Percentiles rank a stretch among this genome's conserved stretches.
Conservation (phyloP, 2,888 invertebrate genomes). For the Scaptomyza cyrtandrae region DNA sequence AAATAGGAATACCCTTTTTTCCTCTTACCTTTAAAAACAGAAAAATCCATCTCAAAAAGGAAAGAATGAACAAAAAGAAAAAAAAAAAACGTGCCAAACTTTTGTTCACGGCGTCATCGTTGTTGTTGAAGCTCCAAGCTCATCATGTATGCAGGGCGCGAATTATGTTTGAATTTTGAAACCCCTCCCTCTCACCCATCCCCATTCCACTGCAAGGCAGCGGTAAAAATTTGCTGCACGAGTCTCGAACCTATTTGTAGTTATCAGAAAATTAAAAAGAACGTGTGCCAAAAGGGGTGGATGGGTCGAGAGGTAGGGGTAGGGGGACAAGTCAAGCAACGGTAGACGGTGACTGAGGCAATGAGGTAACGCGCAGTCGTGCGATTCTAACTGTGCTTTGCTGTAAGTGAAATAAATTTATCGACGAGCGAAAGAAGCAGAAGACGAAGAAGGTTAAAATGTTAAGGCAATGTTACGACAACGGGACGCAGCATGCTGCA, state of each 20-base stretch:
- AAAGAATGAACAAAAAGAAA: not conserved
- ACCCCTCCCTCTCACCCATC: not conserved
- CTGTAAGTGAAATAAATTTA: conserved; percentile 73
- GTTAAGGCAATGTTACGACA: conserved; percentile 17
- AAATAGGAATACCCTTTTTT: conserved; percentile 13
- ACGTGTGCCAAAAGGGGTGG: conserved; percentile 44
- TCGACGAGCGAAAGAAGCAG: conserved; percentile 37
- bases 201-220: conserved; percentile 33
- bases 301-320: conserved; percentile 3
- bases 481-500: conserved; percentile 8
- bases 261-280: conserved; percentile 80
- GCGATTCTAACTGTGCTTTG: conserved; percentile 69
- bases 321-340: not conserved
- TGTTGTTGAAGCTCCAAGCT: conserved; percentile 43
- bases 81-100: conserved; percentile 34
- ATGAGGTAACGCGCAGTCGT: conserved; percentile 59
- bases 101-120: conserved; percentile 44
- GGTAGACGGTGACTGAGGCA: conserved; percentile 20
- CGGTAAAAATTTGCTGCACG: conserved; percentile 77
- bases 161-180: conserved; percentile 56
- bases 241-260: conserved; percentile 80
- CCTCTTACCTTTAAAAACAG: not conserved
- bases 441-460: conserved; percentile 7
- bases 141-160: conserved; percentile 73
- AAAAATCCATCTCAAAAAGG: conserved; percentile 16